Evolutionary conservation across 2,797 vertebrate species (phyloP).

Genomic region (Tarsius wallacei): DNA sequence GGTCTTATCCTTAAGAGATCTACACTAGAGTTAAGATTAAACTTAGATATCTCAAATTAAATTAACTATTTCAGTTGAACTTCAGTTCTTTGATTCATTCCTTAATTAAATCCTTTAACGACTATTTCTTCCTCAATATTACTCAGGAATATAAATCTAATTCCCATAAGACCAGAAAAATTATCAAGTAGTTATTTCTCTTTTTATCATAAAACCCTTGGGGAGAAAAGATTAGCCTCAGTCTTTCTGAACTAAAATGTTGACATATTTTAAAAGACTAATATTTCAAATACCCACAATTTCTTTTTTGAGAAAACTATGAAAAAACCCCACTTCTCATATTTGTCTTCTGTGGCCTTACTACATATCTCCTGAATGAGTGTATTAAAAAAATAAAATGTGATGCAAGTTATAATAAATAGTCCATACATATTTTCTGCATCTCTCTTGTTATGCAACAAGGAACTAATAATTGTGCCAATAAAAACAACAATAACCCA

Average conservation of each 20-base stretch:
- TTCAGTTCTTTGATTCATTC: constrained; percentile 49
- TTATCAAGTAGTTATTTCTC: not conserved
- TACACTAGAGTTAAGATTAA: not conserved
- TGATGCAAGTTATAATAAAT: constrained; percentile 43
- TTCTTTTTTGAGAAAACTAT: constrained; percentile 21
- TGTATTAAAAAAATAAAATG: constrained; percentile 2
- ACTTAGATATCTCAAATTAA: not conserved
- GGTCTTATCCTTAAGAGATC: not conserved
- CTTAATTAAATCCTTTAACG: constrained; percentile 1
- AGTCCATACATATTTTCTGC: not conserved
- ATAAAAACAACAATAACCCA: not conserved
- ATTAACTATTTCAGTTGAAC: not conserved
- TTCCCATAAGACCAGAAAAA: constrained; percentile 43
- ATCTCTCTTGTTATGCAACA: constrained; percentile 13
- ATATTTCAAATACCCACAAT: not conserved
- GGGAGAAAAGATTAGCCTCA: not conserved
- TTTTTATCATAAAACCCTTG: constrained; percentile 24
- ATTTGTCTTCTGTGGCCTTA: constrained; percentile 23
- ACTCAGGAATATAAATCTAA: constrained; percentile 11
- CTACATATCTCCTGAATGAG: not conserved
- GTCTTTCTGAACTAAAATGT: constrained; percentile 29
- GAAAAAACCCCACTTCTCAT: not conserved
- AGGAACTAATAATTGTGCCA: not conserved
- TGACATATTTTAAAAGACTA: constrained; percentile 27
- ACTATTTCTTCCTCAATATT: not conserved